These are phyloP conservation scores for Chrysodeixis includens DNA, from an alignment of 2,888 invertebrate genomes.

Conservation along the genomic window DNA sequence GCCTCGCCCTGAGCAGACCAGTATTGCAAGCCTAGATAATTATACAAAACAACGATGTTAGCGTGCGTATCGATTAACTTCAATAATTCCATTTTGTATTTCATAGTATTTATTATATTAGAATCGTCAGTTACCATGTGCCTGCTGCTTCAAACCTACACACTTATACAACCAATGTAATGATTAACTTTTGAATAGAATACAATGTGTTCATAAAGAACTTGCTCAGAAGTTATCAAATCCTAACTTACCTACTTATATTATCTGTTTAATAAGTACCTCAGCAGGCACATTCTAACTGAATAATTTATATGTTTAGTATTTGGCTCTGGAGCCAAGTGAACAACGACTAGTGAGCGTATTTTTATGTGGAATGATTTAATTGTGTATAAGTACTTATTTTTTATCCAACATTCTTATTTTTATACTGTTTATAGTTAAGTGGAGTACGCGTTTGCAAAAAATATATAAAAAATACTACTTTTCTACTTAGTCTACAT, in stretches of 20 bases:
- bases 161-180: constrained; percentile 9
- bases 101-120: constrained; percentile 55
- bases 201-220: not conserved
- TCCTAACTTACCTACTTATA: not conserved
- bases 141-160: constrained; percentile 17
- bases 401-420: constrained; percentile 26
- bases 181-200: not conserved
- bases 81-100: constrained; percentile 58
- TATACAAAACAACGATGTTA: constrained; percentile 58
- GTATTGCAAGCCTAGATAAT: constrained; percentile 54
- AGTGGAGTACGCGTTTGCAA: constrained; percentile 13
- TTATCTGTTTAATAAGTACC: not conserved
- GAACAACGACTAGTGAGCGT: constrained; percentile 37
- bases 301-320: constrained; percentile 12
- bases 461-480: not conserved
- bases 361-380: constrained; percentile 24
- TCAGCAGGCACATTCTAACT: constrained; percentile 22
- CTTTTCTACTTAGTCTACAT: not conserved
- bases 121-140: constrained; percentile 28
- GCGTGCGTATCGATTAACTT: constrained; percentile 51
- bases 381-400: constrained; percentile 43
- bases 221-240: not conserved
- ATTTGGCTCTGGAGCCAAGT: constrained; percentile 18
- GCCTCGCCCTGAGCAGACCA: constrained; percentile 70
- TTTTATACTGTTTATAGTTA: constrained; percentile 23